phyloP scores from a whole-genome alignment of 2,888 invertebrate species.

The Pasiphila rectangulata region DNA sequence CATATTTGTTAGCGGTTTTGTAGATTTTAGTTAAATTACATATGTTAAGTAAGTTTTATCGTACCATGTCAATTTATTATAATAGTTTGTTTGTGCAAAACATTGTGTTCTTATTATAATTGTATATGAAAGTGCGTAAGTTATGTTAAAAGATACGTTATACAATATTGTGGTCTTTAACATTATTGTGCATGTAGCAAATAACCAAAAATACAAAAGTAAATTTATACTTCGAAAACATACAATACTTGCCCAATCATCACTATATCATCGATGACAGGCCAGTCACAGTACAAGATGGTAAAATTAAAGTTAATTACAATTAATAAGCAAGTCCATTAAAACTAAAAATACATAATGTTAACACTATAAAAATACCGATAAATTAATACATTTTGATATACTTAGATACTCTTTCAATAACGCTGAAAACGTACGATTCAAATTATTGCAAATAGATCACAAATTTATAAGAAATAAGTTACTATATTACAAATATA shows the following conservation, averaged over 20 bases:
- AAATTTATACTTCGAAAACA: no score
- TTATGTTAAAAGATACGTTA: slow-evolving; percentile 26
- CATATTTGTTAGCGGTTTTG: no score
- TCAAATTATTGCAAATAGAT: not conserved
- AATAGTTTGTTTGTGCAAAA: slow-evolving; percentile 22
- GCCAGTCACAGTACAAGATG: not conserved
- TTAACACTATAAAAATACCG: slow-evolving; percentile 48
- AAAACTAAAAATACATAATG: slow-evolving; percentile 48
- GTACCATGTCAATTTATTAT: not conserved
- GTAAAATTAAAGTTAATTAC: slow-evolving; percentile 26
- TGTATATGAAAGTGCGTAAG: slow-evolving; percentile 13
- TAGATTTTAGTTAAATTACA: not conserved
- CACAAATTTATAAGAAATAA: no score
- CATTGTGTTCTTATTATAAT: slow-evolving; percentile 3
- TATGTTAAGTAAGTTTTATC: not conserved
- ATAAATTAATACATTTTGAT: slow-evolving; percentile 49
- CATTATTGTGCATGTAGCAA: slow-evolving; percentile 31
- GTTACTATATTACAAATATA: no score
- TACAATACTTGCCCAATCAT: no score
- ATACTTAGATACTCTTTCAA: slow-evolving; percentile 35
- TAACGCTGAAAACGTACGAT: not conserved
- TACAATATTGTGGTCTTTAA: slow-evolving; percentile 18
- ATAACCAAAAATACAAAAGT: no score
- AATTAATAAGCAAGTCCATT: slow-evolving; percentile 40
- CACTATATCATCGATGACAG: no score